Percentiles rank a stretch among this genome's conserved stretches.
phyloP scores from a whole-genome alignment of 1,140 invertebrate species.

The Lordiphosa collinella region DNA sequence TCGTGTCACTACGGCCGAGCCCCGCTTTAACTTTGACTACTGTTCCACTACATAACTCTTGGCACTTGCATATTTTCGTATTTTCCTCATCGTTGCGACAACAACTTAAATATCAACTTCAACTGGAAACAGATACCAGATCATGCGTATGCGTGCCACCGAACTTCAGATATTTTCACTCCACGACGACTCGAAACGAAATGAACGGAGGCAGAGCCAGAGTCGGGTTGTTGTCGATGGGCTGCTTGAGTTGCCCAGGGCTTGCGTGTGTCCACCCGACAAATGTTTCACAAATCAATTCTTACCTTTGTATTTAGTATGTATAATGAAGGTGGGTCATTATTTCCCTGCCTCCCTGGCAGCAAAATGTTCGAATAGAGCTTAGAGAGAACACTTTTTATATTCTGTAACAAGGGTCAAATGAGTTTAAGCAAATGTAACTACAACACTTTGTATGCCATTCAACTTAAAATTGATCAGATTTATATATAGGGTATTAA shows the following conservation, averaged over 20 bases:
- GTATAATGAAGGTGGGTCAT: too few species aligned
- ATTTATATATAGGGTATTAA: too few species aligned
- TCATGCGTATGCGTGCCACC: constrained; percentile 30
- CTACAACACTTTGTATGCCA: too few species aligned
- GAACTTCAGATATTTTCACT: constrained; percentile 40
- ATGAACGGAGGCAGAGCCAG: constrained; percentile 36
- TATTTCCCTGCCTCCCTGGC: too few species aligned
- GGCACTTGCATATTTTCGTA: constrained; percentile 5
- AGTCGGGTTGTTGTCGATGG: constrained; percentile 12
- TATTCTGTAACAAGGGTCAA: too few species aligned
- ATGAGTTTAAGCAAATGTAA: too few species aligned
- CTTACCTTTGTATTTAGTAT: too few species aligned
- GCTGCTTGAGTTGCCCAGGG: not conserved
- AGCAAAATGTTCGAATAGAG: too few species aligned
- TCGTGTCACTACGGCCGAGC: not conserved
- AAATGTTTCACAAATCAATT: constrained; percentile 1
- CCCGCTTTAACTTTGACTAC: not conserved
- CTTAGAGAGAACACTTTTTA: too few species aligned
- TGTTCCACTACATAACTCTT: not conserved
- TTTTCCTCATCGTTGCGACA: constrained; percentile 26
- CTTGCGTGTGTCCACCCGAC: constrained; percentile 30
- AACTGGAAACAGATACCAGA: constrained; percentile 18
- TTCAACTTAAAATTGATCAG: too few species aligned
- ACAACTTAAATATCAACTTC: constrained; percentile 5
- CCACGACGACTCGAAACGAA: constrained; percentile 34